Conservation (phyloP, 2,113 vertebrate genomes). For the Tyrannus savana region DNA sequence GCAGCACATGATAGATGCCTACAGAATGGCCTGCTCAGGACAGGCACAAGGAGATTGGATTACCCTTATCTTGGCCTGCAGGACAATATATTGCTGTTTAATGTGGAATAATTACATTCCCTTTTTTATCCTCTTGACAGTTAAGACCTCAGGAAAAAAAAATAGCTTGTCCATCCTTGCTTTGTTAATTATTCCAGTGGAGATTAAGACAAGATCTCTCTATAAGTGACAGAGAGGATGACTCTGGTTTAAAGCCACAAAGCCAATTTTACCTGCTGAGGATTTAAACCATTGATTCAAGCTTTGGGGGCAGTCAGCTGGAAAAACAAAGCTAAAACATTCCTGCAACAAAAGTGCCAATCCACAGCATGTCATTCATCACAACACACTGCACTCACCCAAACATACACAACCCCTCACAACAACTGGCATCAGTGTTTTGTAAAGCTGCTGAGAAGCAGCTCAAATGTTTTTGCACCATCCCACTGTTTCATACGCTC, state of each 20-base stretch:
- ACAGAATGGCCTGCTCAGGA: not conserved
- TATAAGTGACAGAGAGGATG: not conserved
- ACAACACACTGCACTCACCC: not conserved
- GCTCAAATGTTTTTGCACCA: not conserved
- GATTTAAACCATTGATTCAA: not conserved
- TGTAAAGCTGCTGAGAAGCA: not conserved
- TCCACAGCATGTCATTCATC: not conserved
- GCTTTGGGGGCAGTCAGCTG: not conserved
- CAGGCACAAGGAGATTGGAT: not conserved
- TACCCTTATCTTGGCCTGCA: slow-evolving; percentile 19
- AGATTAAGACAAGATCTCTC: not conserved
- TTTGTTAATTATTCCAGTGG: not conserved
- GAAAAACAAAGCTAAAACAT: not conserved
- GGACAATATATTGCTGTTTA: slow-evolving; percentile 10
- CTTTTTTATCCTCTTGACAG: not conserved
- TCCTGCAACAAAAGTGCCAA: not conserved
- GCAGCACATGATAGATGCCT: not conserved
- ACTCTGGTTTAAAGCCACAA: not conserved
- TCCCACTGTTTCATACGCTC: not conserved
- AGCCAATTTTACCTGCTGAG: not conserved
- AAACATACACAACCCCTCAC: not conserved
- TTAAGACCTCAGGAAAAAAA: not conserved
- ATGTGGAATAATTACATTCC: not conserved
- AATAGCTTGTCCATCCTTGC: not conserved
- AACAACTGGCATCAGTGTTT: not conserved